These are phyloP conservation scores for Apamea monoglypha DNA, from an alignment of 2,888 invertebrate species.

Conservation along the genomic window DNA sequence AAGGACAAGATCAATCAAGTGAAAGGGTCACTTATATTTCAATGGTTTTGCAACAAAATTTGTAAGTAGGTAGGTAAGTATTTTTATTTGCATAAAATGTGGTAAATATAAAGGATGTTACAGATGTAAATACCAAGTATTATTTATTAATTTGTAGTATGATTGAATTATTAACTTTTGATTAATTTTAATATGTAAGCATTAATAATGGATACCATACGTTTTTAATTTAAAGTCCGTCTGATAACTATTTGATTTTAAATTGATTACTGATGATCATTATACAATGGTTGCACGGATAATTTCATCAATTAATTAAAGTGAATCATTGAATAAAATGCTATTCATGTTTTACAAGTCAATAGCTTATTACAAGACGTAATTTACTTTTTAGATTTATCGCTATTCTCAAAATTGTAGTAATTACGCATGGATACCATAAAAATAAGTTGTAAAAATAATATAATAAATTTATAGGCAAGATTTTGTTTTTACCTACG, in stretches of 20 bases:
- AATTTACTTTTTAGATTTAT: constrained; percentile 5
- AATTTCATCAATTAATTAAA: neutral
- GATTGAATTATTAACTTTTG: neutral
- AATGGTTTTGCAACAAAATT: neutral
- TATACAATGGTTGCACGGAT: neutral
- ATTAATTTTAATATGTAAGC: neutral
- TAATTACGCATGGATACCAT: neutral
- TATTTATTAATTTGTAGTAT: neutral
- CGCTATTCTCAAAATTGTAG: neutral
- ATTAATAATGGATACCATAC: neutral
- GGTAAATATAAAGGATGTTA: neutral
- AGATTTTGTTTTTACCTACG: neutral
- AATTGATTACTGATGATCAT: neutral
- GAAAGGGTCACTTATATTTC: constrained; percentile 2
- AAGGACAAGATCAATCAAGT: constrained; percentile 18
- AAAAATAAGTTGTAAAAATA: neutral
- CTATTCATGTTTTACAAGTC: neutral
- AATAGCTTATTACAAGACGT: neutral
- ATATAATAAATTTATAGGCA: no score
- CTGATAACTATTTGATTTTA: neutral
- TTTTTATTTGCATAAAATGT: neutral
- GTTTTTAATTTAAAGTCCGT: neutral
- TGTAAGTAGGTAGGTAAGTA: neutral
- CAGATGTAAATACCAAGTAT: neutral
- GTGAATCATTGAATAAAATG: neutral